Percentiles rank a stretch among this genome's conserved stretches.
These are phyloP conservation scores for Tridacna gigas DNA, from an alignment of 2,888 invertebrate genomes.

Conservation along the genomic window DNA sequence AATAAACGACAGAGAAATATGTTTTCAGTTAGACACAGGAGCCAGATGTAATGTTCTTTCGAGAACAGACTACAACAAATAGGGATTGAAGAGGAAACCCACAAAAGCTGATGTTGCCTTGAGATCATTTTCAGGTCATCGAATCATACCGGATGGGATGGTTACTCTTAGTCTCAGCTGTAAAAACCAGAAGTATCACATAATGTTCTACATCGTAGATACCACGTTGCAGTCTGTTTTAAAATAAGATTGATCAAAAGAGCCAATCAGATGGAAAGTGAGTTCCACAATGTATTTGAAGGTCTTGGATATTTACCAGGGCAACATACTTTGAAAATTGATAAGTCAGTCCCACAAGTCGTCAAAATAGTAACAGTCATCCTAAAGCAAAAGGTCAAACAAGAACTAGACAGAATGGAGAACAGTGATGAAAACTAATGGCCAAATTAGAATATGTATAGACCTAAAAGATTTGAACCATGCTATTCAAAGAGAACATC, in stretches of 20 bases:
- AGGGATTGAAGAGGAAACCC: conserved; percentile 5
- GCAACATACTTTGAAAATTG: conserved; percentile 31
- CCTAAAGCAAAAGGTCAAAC: conserved; percentile 52
- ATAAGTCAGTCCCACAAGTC: conserved; percentile 46
- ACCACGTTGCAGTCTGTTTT: conserved; percentile 26
- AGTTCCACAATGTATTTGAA: conserved; percentile 38
- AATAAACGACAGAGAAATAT: neutral
- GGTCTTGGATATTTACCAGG: conserved; percentile 53
- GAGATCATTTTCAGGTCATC: conserved; percentile 52
- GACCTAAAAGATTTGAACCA: too few relatives aligned
- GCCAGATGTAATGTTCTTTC: conserved; percentile 49
- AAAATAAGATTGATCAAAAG: conserved; percentile 38
- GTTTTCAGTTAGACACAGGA: conserved; percentile 55
- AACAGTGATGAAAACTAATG: conserved; percentile 31
- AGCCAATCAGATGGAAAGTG: conserved; percentile 24
- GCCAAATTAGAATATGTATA: conserved; percentile 37
- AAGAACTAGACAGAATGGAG: conserved; percentile 55
- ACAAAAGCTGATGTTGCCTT: conserved; percentile 29
- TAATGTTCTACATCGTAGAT: conserved; percentile 44
- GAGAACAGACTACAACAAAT: conserved; percentile 34
- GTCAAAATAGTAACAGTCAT: conserved; percentile 55
- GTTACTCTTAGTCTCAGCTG: neutral
- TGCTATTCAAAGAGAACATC: too few relatives aligned
- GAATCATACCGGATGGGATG: conserved; percentile 14
- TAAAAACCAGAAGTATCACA: neutral